Evolutionary conservation across 2,888 invertebrate species (phyloP).

Genomic region (Drosophila putrida): DNA sequence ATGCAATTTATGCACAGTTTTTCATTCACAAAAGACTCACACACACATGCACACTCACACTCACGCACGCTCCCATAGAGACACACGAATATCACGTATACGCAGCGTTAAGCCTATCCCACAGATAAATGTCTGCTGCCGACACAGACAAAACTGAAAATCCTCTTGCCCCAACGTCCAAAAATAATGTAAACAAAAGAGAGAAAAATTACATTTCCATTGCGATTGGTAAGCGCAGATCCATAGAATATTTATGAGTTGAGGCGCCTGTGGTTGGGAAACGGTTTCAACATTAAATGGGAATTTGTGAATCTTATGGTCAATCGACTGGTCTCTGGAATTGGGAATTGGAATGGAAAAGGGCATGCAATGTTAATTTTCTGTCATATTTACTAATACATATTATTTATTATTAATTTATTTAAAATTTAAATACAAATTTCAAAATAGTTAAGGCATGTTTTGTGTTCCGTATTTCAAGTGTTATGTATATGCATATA

Average conservation of each 20-base stretch:
- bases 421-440: constrained; percentile 1
- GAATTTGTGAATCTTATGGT: constrained; percentile 37
- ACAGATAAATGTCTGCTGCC: constrained; percentile 50
- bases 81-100: constrained; percentile 44
- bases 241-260: constrained; percentile 56
- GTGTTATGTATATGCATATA: not conserved
- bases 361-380: constrained; percentile 43
- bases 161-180: not conserved
- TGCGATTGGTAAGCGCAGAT: constrained; percentile 59
- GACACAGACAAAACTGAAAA: constrained; percentile 47
- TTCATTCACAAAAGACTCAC: constrained; percentile 18
- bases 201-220: constrained; percentile 21
- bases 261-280: constrained; percentile 60
- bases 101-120: constrained; percentile 36
- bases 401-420: constrained; percentile 10
- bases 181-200: constrained; percentile 7
- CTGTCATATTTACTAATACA: constrained; percentile 40
- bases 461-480: constrained; percentile 16
- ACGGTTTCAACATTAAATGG: constrained; percentile 31
- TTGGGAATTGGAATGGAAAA: constrained; percentile 6
- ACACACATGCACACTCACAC: constrained; percentile 17
- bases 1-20: constrained; percentile 35
- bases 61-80: constrained; percentile 9
- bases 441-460: constrained; percentile 40
- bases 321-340: constrained; percentile 23